Conservation (phyloP, 30 jellyfish, hydroid and myxozoan genomes). For the Euphysa ruthae region DNA sequence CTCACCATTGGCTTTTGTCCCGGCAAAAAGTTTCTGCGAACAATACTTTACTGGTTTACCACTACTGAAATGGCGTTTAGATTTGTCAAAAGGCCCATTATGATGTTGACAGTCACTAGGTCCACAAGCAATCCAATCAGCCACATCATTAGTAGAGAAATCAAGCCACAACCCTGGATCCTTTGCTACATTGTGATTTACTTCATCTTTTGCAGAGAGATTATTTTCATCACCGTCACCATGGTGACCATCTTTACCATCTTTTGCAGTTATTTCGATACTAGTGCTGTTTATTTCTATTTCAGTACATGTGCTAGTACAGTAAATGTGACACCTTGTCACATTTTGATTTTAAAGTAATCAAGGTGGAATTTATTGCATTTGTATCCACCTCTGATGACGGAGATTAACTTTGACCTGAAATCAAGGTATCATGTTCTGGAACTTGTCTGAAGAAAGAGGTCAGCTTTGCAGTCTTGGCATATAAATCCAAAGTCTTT, state of each 20-base stretch:
- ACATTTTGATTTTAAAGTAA: neutral
- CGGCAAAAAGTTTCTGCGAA: constrained; percentile 16
- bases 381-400: too few relatives aligned
- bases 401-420: too few relatives aligned
- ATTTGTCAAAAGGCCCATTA: neutral
- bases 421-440: too few relatives aligned
- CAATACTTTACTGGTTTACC: constrained; percentile 13
- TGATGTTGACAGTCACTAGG: constrained; percentile 4
- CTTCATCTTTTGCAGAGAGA: too few relatives aligned
- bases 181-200: constrained; percentile 65
- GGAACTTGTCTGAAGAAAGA: too few relatives aligned
- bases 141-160: constrained; percentile 37
- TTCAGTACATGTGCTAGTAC: neutral
- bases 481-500: too few relatives aligned
- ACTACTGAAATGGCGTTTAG: neutral
- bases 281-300: neutral
- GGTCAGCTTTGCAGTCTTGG: too few relatives aligned
- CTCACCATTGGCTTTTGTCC: constrained; percentile 30
- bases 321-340: too few relatives aligned
- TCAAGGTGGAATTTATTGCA: neutral
- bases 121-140: constrained; percentile 1
- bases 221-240: neutral
- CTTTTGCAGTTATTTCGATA: neutral
- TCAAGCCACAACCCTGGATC: constrained; percentile 67
- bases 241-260: constrained; percentile 9